A percentile compares a stretch with the other conserved stretches of the same genome.
These are phyloP conservation scores for Oenanthe melanoleuca DNA, from an alignment of 2,113 vertebrate species.

Conservation along the genomic window DNA sequence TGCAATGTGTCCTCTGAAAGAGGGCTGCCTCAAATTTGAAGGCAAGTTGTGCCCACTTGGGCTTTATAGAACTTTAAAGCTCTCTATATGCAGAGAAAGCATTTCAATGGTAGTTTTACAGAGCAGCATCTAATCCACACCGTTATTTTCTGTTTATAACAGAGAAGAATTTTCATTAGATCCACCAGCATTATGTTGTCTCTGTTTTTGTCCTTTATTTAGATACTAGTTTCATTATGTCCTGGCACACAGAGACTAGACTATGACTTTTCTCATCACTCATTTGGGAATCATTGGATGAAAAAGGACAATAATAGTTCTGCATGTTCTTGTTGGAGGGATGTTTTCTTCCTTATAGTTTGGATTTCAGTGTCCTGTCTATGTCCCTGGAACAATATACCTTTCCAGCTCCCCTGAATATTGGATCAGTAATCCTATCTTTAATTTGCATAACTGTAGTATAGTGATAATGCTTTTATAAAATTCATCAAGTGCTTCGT, in stretches of 20 bases:
- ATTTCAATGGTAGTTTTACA: background rate
- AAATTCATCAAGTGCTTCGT: background rate
- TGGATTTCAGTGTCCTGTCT: background rate
- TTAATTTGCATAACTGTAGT: background rate
- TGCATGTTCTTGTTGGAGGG: background rate
- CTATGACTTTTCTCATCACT: background rate
- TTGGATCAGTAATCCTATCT: background rate
- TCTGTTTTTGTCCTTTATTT: background rate
- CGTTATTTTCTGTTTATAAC: background rate
- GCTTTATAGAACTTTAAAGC: background rate
- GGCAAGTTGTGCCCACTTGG: background rate
- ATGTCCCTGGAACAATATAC: background rate
- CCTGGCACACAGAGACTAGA: background rate
- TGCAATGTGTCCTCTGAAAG: background rate
- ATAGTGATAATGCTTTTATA: background rate
- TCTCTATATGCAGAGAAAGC: background rate
- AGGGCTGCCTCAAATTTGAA: background rate
- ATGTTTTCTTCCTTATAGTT: background rate
- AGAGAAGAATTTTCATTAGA: background rate
- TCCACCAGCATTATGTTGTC: background rate
- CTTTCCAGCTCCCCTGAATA: background rate
- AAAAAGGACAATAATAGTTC: background rate
- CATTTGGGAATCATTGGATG: background rate
- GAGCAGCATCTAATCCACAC: background rate
- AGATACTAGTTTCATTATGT: background rate